These are phyloP conservation scores for Arvicanthis niloticus DNA, from an alignment of 2,113 vertebrate species.

Conservation along the genomic window DNA sequence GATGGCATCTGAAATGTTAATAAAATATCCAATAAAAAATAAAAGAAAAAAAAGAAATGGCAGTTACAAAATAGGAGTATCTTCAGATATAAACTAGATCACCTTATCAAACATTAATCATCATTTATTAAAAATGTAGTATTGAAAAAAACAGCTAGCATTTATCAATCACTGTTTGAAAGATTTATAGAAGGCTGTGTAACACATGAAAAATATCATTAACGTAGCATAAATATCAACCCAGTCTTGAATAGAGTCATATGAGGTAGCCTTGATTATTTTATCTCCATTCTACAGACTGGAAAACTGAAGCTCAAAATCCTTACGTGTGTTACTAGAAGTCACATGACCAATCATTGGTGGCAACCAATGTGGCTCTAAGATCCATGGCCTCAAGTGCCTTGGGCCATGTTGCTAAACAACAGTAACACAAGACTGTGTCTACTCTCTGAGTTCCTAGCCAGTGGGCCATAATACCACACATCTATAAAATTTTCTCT, in stretches of 20 bases:
- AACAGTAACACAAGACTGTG: not conserved
- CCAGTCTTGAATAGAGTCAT: not conserved
- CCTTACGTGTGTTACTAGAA: not conserved
- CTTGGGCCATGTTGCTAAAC: not conserved
- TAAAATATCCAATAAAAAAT: no score
- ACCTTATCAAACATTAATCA: no score
- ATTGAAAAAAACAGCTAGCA: not conserved
- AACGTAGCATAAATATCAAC: not conserved
- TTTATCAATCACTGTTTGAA: not conserved
- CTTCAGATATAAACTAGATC: no score
- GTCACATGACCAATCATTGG: not conserved
- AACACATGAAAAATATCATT: not conserved
- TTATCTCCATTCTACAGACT: not conserved
- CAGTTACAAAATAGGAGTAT: no score
- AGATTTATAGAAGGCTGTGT: not conserved
- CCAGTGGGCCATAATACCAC: not conserved
- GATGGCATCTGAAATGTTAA: no score
- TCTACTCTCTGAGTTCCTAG: not conserved
- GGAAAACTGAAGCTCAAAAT: not conserved
- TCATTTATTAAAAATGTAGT: no score
- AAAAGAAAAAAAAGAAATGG: no score
- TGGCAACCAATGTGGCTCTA: not conserved
- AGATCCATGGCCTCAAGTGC: not conserved
- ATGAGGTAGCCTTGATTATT: not conserved
- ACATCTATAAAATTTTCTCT: not conserved